These are phyloP conservation scores for Eriocheir sinensis DNA, from an alignment of 1,140 invertebrate genomes.

Conservation along the genomic window DNA sequence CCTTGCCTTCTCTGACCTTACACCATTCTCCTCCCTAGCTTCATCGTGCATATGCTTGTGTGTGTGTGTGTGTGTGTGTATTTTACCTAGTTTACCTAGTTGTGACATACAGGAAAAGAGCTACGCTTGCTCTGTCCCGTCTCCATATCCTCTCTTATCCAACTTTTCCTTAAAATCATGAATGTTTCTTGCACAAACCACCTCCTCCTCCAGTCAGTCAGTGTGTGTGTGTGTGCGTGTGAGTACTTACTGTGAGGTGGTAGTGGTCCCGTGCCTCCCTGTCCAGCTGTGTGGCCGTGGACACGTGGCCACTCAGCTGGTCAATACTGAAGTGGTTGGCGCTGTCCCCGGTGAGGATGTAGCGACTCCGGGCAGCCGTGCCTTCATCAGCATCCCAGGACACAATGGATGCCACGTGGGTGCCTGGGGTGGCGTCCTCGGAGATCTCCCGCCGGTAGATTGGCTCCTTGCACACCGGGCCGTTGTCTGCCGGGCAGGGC, in stretches of 20 bases:
- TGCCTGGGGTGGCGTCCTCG: constrained; percentile 81
- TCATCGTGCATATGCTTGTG: no score
- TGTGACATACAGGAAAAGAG: no score
- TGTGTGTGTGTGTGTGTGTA: no score
- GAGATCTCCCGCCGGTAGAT: constrained; percentile 85
- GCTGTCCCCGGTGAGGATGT: constrained; percentile 90
- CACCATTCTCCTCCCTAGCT: no score
- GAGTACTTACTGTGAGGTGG: constrained; percentile 87
- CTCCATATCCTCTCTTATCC: no score
- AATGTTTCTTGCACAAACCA: no score
- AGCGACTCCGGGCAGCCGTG: constrained; percentile 89
- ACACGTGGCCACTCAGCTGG: constrained; percentile 88
- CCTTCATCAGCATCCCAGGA: constrained; percentile 84
- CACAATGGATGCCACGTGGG: constrained; percentile 81
- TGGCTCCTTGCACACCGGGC: constrained; percentile 89
- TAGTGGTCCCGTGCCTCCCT: constrained; percentile 92
- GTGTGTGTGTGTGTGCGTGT: constrained; percentile 32
- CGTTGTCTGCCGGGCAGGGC: constrained; percentile 86
- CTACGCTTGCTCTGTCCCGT: no score
- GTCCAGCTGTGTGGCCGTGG: constrained; percentile 89
- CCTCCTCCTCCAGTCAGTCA: not conserved
- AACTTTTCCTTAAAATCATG: no score
- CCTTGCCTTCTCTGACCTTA: no score
- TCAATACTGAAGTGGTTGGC: constrained; percentile 93
- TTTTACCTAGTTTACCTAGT: no score